phyloP scores from a whole-genome alignment of 2,113 vertebrate genomes.

The Cryptoleucopteryx plumbea region DNA sequence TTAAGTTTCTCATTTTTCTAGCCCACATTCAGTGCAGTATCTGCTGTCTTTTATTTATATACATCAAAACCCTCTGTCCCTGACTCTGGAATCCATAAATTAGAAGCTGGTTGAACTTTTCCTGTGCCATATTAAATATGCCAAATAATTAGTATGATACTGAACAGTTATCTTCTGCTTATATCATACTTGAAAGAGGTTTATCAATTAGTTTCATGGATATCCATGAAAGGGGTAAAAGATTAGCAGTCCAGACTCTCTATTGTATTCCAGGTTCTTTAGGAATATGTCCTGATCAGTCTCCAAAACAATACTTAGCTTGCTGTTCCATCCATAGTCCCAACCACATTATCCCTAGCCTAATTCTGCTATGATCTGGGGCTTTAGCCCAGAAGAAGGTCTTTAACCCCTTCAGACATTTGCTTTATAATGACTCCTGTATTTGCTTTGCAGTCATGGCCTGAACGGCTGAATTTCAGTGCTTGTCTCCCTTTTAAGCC shows the following conservation, averaged over 20 bases:
- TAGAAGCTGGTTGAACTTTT: neutral
- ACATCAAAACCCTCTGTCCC: neutral
- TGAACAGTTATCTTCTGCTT: neutral
- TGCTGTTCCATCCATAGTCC: neutral
- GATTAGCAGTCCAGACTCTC: neutral
- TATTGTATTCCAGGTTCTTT: neutral
- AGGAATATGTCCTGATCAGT: neutral
- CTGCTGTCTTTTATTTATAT: neutral
- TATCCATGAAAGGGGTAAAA: neutral
- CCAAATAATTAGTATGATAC: neutral
- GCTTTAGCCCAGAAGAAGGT: neutral
- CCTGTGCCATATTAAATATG: neutral
- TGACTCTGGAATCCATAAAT: neutral
- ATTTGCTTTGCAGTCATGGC: neutral
- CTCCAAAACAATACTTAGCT: neutral
- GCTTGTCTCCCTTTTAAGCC: neutral
- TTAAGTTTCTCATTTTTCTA: neutral
- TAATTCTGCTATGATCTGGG: neutral
- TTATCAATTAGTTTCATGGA: neutral
- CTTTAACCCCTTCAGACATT: neutral
- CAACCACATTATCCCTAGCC: neutral
- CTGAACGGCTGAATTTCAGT: neutral
- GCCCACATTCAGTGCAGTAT: neutral
- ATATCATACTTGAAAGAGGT: neutral
- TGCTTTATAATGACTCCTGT: neutral